Percentiles rank a stretch among this genome's conserved stretches.
These are phyloP conservation scores for Hololepta plana DNA, from an alignment of 2,888 invertebrate genomes.

Conservation along the genomic window DNA sequence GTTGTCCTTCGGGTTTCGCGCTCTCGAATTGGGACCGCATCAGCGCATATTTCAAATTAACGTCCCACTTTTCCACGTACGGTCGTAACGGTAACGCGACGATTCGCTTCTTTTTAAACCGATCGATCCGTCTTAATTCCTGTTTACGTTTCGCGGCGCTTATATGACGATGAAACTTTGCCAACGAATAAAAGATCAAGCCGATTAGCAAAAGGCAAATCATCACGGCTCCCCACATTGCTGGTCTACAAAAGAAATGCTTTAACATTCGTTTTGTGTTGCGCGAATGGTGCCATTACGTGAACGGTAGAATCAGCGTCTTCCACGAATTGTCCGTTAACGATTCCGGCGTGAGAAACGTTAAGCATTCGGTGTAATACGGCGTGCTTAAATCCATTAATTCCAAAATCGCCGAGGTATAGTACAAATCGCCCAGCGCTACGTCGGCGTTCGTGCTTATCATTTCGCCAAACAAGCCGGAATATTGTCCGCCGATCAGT, in stretches of 20 bases:
- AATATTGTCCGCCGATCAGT: conserved; percentile 43
- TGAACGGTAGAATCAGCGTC: conserved; percentile 62
- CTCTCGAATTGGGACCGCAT: conserved; percentile 18
- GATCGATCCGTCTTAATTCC: conserved; percentile 1
- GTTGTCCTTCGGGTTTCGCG: conserved; percentile 17
- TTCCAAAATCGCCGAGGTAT: conserved; percentile 47
- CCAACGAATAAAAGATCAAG: conserved; percentile 43
- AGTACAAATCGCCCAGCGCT: conserved; percentile 60
- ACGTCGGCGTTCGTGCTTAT: conserved; percentile 47
- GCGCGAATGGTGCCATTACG: conserved; percentile 26
- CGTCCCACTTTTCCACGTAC: conserved; percentile 14
- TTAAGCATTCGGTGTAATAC: conserved; percentile 67
- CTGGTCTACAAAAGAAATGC: too few relatives aligned
- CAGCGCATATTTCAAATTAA: conserved; percentile 18
- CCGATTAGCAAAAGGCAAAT: conserved; percentile 47
- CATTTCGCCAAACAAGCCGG: conserved; percentile 60
- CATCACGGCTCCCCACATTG: conserved; percentile 60
- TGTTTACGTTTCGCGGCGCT: conserved; percentile 8
- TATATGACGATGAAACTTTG: conserved; percentile 35
- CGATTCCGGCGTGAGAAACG: conserved; percentile 69
- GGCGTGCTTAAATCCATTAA: conserved; percentile 58
- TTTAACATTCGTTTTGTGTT: conserved; percentile 11
- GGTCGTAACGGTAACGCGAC: conserved; percentile 15
- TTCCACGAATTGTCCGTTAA: conserved; percentile 70
- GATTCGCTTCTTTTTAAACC: conserved; percentile 13